Percentiles rank a stretch among this genome's conserved stretches.
Evolutionary conservation across 2,797 vertebrate genomes (phyloP).

Genomic region (Tenualosa ilisha): DNA sequence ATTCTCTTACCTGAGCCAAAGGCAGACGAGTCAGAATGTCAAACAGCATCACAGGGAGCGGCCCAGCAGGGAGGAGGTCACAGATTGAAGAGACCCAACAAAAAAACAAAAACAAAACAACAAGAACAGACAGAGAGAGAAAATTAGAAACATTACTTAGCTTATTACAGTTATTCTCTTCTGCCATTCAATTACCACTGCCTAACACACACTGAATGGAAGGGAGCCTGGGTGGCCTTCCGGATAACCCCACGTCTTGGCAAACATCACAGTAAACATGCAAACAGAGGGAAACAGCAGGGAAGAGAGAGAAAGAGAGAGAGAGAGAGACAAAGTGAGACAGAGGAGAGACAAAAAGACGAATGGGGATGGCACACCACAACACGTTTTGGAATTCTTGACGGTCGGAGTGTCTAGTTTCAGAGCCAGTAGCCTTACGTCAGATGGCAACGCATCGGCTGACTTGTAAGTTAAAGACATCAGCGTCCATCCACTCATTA

Average conservation of each 20-base stretch:
- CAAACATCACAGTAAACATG: slow-evolving; percentile 32
- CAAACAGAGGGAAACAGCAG: background rate
- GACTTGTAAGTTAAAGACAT: slow-evolving; percentile 32
- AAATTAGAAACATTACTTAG: slow-evolving; percentile 36
- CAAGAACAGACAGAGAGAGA: slow-evolving; percentile 27
- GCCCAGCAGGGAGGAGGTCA: background rate
- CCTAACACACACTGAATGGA: slow-evolving; percentile 16
- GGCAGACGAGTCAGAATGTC: slow-evolving; percentile 32
- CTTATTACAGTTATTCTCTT: slow-evolving; percentile 43
- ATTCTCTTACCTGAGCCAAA: slow-evolving; percentile 41
- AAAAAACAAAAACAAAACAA: background rate
- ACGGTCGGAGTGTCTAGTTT: slow-evolving; percentile 19
- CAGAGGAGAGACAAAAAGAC: background rate
- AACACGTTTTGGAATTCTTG: slow-evolving; percentile 30
- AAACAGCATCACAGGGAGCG: background rate
- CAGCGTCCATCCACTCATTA: slow-evolving; percentile 30
- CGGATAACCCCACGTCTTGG: slow-evolving; percentile 40
- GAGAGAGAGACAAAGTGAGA: background rate
- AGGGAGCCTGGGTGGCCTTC: slow-evolving; percentile 33
- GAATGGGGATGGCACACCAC: background rate
- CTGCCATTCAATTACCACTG: slow-evolving; percentile 33
- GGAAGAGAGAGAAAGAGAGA: background rate
- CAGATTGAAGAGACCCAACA: background rate
- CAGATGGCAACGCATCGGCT: slow-evolving; percentile 23
- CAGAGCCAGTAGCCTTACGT: slow-evolving; percentile 33